Conservation (phyloP, 2,888 invertebrate genomes). For the Brachypalpus laphriformis region DNA sequence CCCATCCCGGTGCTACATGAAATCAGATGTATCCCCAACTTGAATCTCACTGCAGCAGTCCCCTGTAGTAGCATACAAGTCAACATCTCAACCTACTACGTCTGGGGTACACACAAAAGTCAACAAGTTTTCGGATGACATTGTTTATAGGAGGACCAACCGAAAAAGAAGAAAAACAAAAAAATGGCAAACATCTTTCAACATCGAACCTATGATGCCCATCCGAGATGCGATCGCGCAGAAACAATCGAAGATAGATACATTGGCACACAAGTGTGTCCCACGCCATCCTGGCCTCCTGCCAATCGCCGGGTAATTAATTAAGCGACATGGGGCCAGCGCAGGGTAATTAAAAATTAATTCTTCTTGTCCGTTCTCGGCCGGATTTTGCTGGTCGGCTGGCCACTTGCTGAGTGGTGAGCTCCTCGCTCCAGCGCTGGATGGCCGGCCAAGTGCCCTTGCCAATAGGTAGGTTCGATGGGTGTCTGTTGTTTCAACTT, state of each 20-base stretch:
- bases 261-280: conserved; percentile 66
- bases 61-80: conserved; percentile 33
- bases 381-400: conserved; percentile 21
- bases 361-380: conserved; percentile 63
- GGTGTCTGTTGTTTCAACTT: conserved; percentile 49
- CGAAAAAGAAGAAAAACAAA: neutral
- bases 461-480: conserved; percentile 25
- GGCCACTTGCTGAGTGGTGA: conserved; percentile 22
- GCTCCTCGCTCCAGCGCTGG: no score
- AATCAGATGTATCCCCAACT: conserved; percentile 20
- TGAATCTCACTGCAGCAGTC: no score
- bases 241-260: conserved; percentile 67
- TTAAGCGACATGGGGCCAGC: conserved; percentile 73
- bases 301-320: conserved; percentile 72
- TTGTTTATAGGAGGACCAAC: conserved; percentile 53
- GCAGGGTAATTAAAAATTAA: conserved; percentile 73
- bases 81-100: conserved; percentile 53
- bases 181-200: conserved; percentile 55
- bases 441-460: conserved; percentile 5
- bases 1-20: conserved; percentile 33
- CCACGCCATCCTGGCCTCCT: conserved; percentile 73
- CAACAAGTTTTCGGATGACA: conserved; percentile 63
- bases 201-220: conserved; percentile 26
- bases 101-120: conserved; percentile 62
- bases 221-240: conserved; percentile 63